Percentiles rank a stretch among this genome's conserved stretches.
Conservation (phyloP, 2,113 vertebrate species). For the Apistogramma diplotaenia region DNA sequence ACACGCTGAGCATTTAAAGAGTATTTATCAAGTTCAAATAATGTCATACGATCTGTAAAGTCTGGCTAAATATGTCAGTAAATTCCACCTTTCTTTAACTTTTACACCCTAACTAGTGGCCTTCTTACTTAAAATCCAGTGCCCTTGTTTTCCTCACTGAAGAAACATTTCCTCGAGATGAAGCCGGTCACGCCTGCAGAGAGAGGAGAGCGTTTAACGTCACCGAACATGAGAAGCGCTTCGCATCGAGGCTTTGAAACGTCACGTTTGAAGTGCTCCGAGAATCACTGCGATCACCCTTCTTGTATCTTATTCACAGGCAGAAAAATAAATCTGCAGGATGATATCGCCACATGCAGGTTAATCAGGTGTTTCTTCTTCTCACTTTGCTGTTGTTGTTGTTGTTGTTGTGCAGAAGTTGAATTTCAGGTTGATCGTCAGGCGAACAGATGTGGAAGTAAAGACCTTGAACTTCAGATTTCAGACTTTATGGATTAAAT, state of each 20-base stretch:
- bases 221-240: slow-evolving; percentile 36
- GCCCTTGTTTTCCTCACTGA: neutral
- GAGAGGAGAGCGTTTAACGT: neutral
- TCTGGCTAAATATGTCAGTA: slow-evolving; percentile 50
- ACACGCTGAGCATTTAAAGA: slow-evolving; percentile 33
- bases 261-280: slow-evolving; percentile 24
- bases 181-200: neutral
- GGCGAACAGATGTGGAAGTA: neutral
- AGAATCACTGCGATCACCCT: neutral
- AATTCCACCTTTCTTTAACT: slow-evolving; percentile 2
- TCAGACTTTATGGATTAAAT: neutral
- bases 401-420: slow-evolving; percentile 20
- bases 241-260: slow-evolving; percentile 18
- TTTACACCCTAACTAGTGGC: slow-evolving; percentile 43
- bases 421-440: slow-evolving; percentile 9
- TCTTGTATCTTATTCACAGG: slow-evolving; percentile 6
- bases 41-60: slow-evolving; percentile 16
- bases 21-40: slow-evolving; percentile 50
- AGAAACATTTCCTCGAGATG: neutral
- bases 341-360: neutral
- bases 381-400: slow-evolving; percentile 24
- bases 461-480: neutral
- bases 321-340: neutral
- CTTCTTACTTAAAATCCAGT: slow-evolving; percentile 30
- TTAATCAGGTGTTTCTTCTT: slow-evolving; percentile 14